Conservation (phyloP, 2,113 vertebrate species). For the Gallinago paraguaiae region DNA sequence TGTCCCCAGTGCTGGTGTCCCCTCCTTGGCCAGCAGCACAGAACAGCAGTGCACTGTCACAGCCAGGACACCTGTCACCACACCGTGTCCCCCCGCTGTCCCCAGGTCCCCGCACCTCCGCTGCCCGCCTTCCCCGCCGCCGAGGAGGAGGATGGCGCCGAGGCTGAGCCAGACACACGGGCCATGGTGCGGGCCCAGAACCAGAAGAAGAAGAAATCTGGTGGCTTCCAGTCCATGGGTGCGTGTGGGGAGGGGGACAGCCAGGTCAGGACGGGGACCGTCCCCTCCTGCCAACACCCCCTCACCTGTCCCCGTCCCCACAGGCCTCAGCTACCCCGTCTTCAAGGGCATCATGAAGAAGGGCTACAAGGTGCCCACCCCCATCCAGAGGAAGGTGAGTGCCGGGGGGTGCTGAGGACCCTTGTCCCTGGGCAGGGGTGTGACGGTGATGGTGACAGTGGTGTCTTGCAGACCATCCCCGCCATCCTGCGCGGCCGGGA, state of each 20-base stretch:
- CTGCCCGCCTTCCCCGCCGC: constrained; percentile 79
- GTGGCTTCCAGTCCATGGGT: constrained; percentile 99
- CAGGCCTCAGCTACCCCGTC: constrained; percentile 92
- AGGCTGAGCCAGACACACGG: constrained; percentile 86
- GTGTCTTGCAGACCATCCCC: constrained; percentile 81
- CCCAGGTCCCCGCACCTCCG: background rate
- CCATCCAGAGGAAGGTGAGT: constrained; percentile 93
- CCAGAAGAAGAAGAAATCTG: constrained; percentile 98
- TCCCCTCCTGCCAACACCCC: fast-evolving
- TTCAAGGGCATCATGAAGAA: constrained; percentile 96
- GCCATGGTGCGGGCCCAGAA: constrained; percentile 91
- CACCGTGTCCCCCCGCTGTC: fast-evolving
- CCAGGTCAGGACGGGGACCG: fast-evolving
- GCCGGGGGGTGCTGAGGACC: fast-evolving
- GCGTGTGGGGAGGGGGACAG: background rate
- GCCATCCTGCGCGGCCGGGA: constrained; percentile 92
- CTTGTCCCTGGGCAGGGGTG: fast-evolving
- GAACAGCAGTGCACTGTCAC: background rate
- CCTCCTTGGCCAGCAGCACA: background rate
- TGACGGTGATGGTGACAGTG: fast-evolving
- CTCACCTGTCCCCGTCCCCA: background rate
- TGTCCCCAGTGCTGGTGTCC: background rate
- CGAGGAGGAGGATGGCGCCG: constrained; percentile 76
- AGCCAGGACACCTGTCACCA: fast-evolving
- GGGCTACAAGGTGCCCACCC: constrained; percentile 96